Conservation (phyloP, 2,797 vertebrate genomes). For the Alauda arvensis region DNA sequence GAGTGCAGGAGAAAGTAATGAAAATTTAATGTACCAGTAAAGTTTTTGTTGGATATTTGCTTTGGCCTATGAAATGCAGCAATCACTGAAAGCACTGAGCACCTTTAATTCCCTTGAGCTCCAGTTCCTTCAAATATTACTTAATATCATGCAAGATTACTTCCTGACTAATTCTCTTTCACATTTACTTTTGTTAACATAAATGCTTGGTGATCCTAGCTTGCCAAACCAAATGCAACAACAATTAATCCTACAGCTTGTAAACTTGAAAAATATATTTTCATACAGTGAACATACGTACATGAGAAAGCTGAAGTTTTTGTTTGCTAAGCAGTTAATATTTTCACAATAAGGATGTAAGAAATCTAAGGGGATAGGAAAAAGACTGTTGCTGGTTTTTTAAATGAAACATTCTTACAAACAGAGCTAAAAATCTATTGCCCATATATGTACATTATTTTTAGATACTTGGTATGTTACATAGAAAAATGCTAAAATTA, state of each 20-base stretch:
- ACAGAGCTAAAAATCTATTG: neutral
- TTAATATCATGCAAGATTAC: neutral
- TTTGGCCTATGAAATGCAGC: neutral
- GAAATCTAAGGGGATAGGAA: neutral
- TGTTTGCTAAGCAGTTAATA: neutral
- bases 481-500: neutral
- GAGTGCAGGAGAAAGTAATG: neutral
- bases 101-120: neutral
- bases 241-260: neutral
- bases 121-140: neutral
- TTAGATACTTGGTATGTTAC: neutral
- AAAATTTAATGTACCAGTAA: neutral
- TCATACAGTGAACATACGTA: neutral
- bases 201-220: neutral
- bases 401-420: neutral
- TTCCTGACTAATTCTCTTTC: neutral
- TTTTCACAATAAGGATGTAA: neutral
- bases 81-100: neutral
- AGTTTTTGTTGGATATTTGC: neutral
- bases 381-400: neutral
- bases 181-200: neutral
- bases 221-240: neutral
- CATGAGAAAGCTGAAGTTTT: neutral
- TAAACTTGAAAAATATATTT: neutral
- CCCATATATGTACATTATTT: neutral